phyloP scores from a whole-genome alignment of 37 sponge, comb jelly and placozoan species.

The Hormiphora californensis region DNA sequence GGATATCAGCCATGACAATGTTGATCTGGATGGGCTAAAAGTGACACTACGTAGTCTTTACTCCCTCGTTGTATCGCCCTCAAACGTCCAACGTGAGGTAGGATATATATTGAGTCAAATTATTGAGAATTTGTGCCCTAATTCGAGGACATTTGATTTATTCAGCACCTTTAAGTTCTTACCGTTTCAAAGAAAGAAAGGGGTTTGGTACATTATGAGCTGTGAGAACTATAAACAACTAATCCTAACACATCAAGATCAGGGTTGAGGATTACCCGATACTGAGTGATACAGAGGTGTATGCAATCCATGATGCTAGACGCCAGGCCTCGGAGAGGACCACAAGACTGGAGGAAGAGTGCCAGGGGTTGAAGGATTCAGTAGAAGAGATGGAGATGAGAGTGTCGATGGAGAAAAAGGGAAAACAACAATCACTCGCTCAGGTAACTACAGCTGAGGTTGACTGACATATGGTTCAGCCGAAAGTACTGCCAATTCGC shows the following conservation, averaged over 20 bases:
- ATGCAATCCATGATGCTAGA: not conserved
- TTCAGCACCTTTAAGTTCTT: too few relatives aligned
- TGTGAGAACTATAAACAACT: too few relatives aligned
- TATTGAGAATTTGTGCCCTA: too few relatives aligned
- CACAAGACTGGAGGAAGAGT: not conserved
- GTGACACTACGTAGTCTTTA: not conserved
- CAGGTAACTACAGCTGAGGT: not conserved
- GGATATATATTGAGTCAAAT: too few relatives aligned
- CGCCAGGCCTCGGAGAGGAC: not conserved
- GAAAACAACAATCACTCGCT: not conserved
- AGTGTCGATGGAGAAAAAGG: not conserved
- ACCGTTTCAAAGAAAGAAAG: too few relatives aligned
- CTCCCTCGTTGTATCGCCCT: not conserved
- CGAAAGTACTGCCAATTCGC: too few relatives aligned
- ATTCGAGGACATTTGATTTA: too few relatives aligned
- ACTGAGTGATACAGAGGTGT: slow-evolving; percentile 11
- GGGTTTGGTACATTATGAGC: too few relatives aligned
- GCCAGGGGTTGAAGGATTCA: not conserved
- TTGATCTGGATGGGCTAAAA: not conserved
- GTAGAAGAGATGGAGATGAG: slow-evolving; percentile 19
- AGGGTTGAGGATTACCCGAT: slow-evolving; percentile 13
- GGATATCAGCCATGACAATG: too few relatives aligned
- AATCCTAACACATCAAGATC: slow-evolving; percentile 29
- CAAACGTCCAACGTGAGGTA: not conserved
- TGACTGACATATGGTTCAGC: not conserved